A percentile compares a stretch with the other conserved stretches of the same genome.
Evolutionary conservation across 2,888 invertebrate species (phyloP).

Genomic region (Metallyticus violacea): DNA sequence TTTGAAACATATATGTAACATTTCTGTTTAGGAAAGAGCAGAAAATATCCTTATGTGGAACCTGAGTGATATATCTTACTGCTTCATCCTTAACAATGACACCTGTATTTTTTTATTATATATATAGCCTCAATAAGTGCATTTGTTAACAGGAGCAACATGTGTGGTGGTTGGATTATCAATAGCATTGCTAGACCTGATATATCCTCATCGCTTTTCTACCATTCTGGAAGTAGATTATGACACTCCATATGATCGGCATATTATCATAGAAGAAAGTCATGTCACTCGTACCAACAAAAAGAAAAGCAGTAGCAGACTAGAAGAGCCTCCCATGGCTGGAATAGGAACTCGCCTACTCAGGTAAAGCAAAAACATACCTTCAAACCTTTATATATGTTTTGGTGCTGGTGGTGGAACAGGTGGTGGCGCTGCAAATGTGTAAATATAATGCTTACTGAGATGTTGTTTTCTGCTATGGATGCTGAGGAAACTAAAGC

Average conservation of each 20-base stretch:
- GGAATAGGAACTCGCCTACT: constrained; percentile 65
- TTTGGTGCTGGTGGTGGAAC: not conserved
- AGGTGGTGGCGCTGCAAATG: not conserved
- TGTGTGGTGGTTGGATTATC: constrained; percentile 76
- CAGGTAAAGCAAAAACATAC: constrained; percentile 50
- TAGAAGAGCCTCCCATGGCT: constrained; percentile 58
- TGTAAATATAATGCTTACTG: not conserved
- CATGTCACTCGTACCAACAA: constrained; percentile 65
- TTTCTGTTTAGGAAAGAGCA: too few relatives aligned
- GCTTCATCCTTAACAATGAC: too few relatives aligned
- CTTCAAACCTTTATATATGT: not conserved
- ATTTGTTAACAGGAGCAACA: constrained; percentile 60
- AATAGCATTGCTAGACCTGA: constrained; percentile 78
- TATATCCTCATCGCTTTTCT: constrained; percentile 88
- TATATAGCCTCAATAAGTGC: not conserved
- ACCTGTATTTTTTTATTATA: too few relatives aligned
- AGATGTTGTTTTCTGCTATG: not conserved
- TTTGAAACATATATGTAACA: too few relatives aligned
- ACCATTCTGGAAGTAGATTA: constrained; percentile 90
- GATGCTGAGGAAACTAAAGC: too few relatives aligned
- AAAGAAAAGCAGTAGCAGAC: constrained; percentile 50
- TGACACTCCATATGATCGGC: constrained; percentile 90
- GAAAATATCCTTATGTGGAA: too few relatives aligned
- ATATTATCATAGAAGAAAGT: constrained; percentile 87
- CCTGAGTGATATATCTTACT: too few relatives aligned